phyloP scores from a whole-genome alignment of 1,140 invertebrate species.

The Holcopasites calliopsidis region DNA sequence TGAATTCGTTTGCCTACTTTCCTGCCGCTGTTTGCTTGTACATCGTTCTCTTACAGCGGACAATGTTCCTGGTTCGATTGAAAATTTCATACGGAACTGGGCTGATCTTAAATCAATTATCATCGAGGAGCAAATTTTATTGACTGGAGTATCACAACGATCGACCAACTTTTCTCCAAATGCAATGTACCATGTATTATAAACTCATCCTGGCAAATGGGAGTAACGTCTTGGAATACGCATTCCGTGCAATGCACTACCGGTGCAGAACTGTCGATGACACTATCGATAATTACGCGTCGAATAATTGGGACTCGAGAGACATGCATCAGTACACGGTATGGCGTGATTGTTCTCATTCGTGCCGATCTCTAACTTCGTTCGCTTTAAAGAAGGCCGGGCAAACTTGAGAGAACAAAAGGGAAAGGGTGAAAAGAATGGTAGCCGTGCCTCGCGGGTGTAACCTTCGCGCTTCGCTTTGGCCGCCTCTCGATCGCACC shows the following conservation, averaged over 20 bases:
- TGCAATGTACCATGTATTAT: too few species aligned
- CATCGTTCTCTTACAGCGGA: neutral
- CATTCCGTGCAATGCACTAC: too few species aligned
- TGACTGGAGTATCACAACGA: too few species aligned
- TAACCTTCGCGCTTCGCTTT: neutral
- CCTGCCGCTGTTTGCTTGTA: constrained; percentile 23
- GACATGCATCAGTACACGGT: neutral
- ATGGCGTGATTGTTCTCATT: constrained; percentile 32
- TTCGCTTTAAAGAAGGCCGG: constrained; percentile 18
- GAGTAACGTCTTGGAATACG: too few species aligned
- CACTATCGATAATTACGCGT: too few species aligned
- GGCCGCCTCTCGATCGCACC: neutral
- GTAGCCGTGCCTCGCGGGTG: too few species aligned
- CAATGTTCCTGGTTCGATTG: neutral
- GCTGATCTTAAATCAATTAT: neutral
- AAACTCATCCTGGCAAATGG: too few species aligned
- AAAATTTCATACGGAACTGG: neutral
- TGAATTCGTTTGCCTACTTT: constrained; percentile 51
- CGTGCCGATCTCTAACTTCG: neutral
- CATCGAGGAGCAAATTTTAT: too few species aligned
- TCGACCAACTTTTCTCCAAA: too few species aligned
- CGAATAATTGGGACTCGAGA: constrained; percentile 16
- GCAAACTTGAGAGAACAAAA: neutral
- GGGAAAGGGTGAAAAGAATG: neutral
- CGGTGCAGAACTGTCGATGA: too few species aligned